Conservation (phyloP, 2,888 invertebrate species). For the Lingula anatina region DNA sequence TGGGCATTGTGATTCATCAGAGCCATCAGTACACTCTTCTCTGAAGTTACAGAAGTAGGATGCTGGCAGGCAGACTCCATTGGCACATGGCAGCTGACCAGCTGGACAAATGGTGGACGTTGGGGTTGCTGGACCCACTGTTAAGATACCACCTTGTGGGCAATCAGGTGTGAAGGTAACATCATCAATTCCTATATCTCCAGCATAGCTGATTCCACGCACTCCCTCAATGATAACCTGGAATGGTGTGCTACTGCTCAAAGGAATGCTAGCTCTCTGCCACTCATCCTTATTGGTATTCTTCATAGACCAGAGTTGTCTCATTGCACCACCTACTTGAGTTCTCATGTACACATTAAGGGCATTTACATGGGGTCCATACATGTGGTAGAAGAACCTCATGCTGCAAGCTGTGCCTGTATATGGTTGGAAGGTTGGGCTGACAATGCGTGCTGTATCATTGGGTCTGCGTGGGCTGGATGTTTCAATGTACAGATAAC, state of each 20-base stretch:
- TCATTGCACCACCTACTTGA: slow-evolving; percentile 18
- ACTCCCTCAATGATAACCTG: slow-evolving; percentile 36
- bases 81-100: slow-evolving; percentile 25
- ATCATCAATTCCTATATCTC: slow-evolving; percentile 40
- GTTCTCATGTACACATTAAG: slow-evolving; percentile 31
- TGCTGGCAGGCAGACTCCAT: slow-evolving; percentile 23
- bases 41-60: slow-evolving; percentile 32
- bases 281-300: slow-evolving; percentile 13
- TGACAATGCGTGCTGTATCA: slow-evolving; percentile 24
- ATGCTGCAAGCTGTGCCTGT: slow-evolving; percentile 21
- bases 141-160: slow-evolving; percentile 7
- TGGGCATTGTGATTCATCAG: slow-evolving; percentile 34
- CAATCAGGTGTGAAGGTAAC: slow-evolving; percentile 26
- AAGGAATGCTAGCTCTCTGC: slow-evolving; percentile 6
- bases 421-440: slow-evolving; percentile 20
- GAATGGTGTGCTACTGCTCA: slow-evolving; percentile 13
- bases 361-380: slow-evolving; percentile 29
- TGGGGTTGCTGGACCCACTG: slow-evolving; percentile 20
- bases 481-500: slow-evolving; percentile 39
- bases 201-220: slow-evolving; percentile 26
- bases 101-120: slow-evolving; percentile 27
- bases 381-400: slow-evolving; percentile 43
- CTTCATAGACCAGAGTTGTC: not conserved
- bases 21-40: slow-evolving; percentile 30
- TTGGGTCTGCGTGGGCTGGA: slow-evolving; percentile 20